Evolutionary conservation across 2,888 invertebrate species (phyloP).

Genomic region (Drosophila mimetica): DNA sequence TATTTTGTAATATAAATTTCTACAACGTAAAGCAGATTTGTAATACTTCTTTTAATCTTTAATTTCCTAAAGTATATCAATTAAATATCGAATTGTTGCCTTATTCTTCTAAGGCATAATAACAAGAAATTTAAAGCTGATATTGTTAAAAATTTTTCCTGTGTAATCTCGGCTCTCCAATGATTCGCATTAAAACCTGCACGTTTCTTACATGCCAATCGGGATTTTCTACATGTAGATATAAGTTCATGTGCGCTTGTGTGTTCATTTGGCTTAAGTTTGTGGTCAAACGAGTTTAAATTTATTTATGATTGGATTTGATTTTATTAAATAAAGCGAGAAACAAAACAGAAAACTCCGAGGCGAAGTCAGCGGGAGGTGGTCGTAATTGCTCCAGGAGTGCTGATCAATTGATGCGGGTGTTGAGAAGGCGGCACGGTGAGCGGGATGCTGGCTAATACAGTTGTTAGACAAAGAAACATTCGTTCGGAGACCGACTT

Average conservation of each 20-base stretch:
- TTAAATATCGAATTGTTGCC: too few relatives aligned
- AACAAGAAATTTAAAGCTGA: not conserved
- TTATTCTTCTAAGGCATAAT: too few relatives aligned
- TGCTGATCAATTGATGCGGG: slow-evolving; percentile 39
- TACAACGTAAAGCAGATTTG: too few relatives aligned
- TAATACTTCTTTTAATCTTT: too few relatives aligned
- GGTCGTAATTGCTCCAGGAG: slow-evolving; percentile 67
- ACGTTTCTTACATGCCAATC: slow-evolving; percentile 76
- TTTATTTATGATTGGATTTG: slow-evolving; percentile 80
- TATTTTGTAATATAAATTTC: too few relatives aligned
- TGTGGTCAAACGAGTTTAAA: slow-evolving; percentile 77
- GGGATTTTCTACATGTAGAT: slow-evolving; percentile 58
- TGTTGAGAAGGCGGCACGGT: slow-evolving; percentile 6
- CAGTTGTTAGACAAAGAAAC: slow-evolving; percentile 75
- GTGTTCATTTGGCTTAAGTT: slow-evolving; percentile 34
- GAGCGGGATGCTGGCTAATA: slow-evolving; percentile 54
- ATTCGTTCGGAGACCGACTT: slow-evolving; percentile 46
- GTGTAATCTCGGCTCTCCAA: slow-evolving; percentile 7
- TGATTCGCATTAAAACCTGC: slow-evolving; percentile 62
- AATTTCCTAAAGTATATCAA: too few relatives aligned
- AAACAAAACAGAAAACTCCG: slow-evolving; percentile 28
- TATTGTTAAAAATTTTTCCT: not conserved
- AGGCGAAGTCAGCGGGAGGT: slow-evolving; percentile 73
- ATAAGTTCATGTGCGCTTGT: slow-evolving; percentile 29
- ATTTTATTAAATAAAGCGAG: slow-evolving; percentile 71